Base-by-base conservation (phyloP, 2,888 invertebrate species). In the Frankliniella intonsa region DNA sequence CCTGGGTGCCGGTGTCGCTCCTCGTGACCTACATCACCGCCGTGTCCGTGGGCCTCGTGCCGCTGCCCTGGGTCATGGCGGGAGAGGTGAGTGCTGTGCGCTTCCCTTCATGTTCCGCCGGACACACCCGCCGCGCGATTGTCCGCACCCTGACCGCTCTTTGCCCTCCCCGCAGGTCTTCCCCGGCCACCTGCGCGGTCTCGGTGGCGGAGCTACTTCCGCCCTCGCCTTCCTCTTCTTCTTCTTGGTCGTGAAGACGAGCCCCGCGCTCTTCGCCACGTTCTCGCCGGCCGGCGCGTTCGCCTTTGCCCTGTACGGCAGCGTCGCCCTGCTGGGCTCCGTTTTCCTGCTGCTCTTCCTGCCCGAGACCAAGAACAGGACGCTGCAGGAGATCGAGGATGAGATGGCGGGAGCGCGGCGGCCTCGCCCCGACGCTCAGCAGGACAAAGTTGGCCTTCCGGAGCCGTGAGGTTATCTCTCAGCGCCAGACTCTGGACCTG, bases 21-120 rank as follows among this genome's bases (percentile, higher is more conserved):
- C 86, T 92, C 81, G 86, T 92, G 86, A 86, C 88, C 1, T 92
- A 92, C 85, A 92, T 92, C 17, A 89, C 90, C 80, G 91, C 91
- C 81, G 89, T 92, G 81, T 90, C 91, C 0, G 88, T 92, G 81
- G 93, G 94, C 0, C 86, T 92, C 25, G 90, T 92, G 17, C 93
- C 93, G 0, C 86, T 94, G 81, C 94, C 94, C 0, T 94, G 94
- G 92, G 91, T 93, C 51, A 91, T 94, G 91, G 92, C 93, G 84
- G 93, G 93, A 0, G 94, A 94, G 87, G 89, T 94, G 0, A 84
- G 81, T 12, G 19, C 55, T 3, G 38, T 5, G 38, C 38, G 38
- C 38, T 38, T n/a, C n/a, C n/a, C n/a, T n/a, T n/a, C n/a, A n/a
- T n/a, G n/a, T n/a, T n/a, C n/a, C n/a, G n/a, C n/a, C n/a, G n/a